Conservation (phyloP, 2,113 vertebrate species). For the Porphyrio hochstetteri region DNA sequence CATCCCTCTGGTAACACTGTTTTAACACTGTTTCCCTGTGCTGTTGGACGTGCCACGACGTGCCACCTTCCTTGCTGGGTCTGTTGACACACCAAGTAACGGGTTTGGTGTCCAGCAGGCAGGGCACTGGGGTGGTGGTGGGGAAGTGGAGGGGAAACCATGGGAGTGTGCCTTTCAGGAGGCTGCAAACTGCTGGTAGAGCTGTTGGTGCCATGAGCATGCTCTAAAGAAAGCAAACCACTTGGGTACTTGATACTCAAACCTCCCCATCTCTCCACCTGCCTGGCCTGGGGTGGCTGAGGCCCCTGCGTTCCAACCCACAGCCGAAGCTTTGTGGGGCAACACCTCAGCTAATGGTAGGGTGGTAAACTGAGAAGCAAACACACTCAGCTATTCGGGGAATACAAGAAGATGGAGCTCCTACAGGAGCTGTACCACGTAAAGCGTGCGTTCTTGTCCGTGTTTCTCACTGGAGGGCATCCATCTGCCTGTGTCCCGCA, state of each 20-base stretch:
- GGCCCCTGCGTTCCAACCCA: background rate
- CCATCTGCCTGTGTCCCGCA: background rate
- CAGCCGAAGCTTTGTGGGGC: background rate
- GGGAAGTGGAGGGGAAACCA: background rate
- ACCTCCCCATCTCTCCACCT: background rate
- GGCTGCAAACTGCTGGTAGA: background rate
- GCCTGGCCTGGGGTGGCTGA: accelerated
- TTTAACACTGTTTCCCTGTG: background rate
- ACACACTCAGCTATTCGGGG: background rate
- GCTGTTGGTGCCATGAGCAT: background rate
- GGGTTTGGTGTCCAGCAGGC: background rate
- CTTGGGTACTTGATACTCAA: background rate
- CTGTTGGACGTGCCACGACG: background rate
- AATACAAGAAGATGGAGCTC: background rate
- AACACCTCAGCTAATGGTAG: background rate
- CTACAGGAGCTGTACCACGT: background rate
- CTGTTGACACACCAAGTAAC: background rate
- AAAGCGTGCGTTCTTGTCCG: background rate
- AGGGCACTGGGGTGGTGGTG: background rate
- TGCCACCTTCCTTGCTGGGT: background rate
- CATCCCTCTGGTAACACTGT: background rate
- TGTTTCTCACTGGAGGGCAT: accelerated
- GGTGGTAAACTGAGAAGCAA: background rate
- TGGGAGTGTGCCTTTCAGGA: background rate
- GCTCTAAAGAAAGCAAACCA: background rate